Evolutionary conservation across 2,113 vertebrate genomes (phyloP).

Genomic region (Petrocephalus microphthalmus): DNA sequence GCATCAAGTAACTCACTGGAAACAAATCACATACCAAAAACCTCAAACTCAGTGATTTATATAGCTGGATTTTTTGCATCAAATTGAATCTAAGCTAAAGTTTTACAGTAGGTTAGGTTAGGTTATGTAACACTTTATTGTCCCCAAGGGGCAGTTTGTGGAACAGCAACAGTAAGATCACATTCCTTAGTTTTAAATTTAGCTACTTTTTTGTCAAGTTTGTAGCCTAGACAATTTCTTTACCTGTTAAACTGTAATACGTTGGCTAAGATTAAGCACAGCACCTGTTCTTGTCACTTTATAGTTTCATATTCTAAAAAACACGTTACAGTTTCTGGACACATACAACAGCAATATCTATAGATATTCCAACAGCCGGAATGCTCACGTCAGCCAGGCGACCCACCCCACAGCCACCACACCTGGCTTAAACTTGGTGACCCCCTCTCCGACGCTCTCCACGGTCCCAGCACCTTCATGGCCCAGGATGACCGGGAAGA

Average conservation of each 20-base stretch:
- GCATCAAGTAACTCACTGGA: not conserved
- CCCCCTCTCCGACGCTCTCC: constrained; percentile 83
- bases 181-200: not conserved
- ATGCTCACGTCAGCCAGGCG: too few relatives aligned
- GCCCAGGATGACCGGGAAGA: constrained; percentile 76
- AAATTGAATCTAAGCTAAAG: too few relatives aligned
- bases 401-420: not conserved
- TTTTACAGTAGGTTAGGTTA: too few relatives aligned
- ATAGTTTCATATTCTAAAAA: not conserved
- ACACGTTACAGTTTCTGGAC: not conserved
- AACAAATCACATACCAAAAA: not conserved
- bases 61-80: too few relatives aligned
- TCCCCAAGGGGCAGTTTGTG: too few relatives aligned
- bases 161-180: too few relatives aligned
- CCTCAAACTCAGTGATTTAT: too few relatives aligned
- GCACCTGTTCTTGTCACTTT: not conserved
- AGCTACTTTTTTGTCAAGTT: not conserved
- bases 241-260: not conserved
- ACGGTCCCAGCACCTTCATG: constrained; percentile 77
- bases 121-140: too few relatives aligned
- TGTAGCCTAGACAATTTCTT: not conserved
- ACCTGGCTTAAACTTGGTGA: constrained; percentile 87
- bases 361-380: too few relatives aligned
- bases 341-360: not conserved
- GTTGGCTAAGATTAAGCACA: not conserved